A percentile compares a stretch with the other conserved stretches of the same genome.
These are phyloP conservation scores for Halcyon chelicuti DNA, from an alignment of 2,797 vertebrate species.

Conservation along the genomic window DNA sequence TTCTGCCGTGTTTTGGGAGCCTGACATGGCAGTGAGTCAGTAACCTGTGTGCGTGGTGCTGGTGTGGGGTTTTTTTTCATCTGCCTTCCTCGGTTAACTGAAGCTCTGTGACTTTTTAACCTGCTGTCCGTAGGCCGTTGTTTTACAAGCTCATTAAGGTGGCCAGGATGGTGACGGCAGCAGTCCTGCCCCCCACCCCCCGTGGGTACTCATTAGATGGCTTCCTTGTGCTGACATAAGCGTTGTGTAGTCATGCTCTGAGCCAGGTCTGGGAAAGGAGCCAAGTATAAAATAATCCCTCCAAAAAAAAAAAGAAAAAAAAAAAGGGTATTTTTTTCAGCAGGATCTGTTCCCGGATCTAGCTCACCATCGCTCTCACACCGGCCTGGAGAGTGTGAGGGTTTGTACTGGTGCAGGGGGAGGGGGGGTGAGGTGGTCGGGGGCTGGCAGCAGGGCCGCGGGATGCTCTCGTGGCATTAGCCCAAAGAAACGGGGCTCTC, in stretches of 20 bases:
- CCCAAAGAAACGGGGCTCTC: background rate
- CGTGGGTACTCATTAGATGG: slow-evolving; percentile 55
- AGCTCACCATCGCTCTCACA: background rate
- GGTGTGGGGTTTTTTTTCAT: background rate
- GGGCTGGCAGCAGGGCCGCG: background rate
- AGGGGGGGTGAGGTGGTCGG: background rate
- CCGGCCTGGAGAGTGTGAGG: background rate
- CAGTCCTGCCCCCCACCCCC: background rate
- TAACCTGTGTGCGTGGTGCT: background rate
- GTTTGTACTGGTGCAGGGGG: background rate
- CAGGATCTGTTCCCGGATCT: slow-evolving; percentile 45
- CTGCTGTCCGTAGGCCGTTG: background rate
- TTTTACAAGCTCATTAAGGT: slow-evolving; percentile 59
- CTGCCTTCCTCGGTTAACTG: background rate
- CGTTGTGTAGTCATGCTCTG: slow-evolving; percentile 34
- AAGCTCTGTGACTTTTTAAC: slow-evolving; percentile 50
- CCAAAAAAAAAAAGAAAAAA: background rate
- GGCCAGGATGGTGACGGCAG: background rate
- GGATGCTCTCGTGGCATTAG: background rate
- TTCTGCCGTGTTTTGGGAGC: background rate
- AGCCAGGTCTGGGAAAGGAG: slow-evolving; percentile 49
- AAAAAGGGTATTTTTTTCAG: background rate
- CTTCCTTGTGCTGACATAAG: slow-evolving; percentile 69
- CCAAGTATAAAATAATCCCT: slow-evolving; percentile 62
- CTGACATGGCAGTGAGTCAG: background rate